Evolutionary conservation across 2,888 invertebrate genomes (phyloP).

Genomic region (Labia minor): DNA sequence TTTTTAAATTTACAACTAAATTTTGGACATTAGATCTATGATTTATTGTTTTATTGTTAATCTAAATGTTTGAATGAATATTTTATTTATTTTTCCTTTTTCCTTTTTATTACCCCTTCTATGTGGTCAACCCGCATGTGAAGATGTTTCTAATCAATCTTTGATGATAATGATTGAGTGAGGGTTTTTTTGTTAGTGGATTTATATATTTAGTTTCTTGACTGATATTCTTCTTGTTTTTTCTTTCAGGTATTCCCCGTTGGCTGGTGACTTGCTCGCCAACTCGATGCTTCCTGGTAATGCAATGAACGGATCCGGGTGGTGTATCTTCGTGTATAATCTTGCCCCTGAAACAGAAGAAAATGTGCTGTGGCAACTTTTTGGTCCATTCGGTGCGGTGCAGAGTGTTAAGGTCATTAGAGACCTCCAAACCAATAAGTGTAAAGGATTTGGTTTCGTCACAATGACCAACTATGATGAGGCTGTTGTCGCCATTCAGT

Average conservation of each 20-base stretch:
- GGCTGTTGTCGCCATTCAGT: conserved; percentile 90
- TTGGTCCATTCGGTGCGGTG: conserved; percentile 95
- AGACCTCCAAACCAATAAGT: conserved; percentile 91
- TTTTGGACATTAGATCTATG: too few relatives aligned
- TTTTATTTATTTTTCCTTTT: too few relatives aligned
- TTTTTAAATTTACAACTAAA: too few relatives aligned
- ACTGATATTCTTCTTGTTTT: neutral
- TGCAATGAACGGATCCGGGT: conserved; percentile 77
- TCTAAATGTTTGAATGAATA: too few relatives aligned
- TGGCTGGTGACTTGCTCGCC: conserved; percentile 67
- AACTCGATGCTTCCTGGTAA: conserved; percentile 76
- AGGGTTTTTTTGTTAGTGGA: neutral
- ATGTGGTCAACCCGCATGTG: conserved; percentile 13
- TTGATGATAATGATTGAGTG: neutral
- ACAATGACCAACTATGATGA: conserved; percentile 98
- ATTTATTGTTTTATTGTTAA: too few relatives aligned
- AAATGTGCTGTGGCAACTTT: conserved; percentile 84
- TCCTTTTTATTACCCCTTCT: too few relatives aligned
- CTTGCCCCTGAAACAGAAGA: conserved; percentile 86
- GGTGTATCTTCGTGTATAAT: conserved; percentile 90
- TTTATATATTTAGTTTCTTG: neutral
- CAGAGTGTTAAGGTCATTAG: conserved; percentile 94
- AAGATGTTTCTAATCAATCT: neutral
- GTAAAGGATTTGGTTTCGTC: conserved; percentile 96
- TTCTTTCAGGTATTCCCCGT: conserved; percentile 56